These are phyloP conservation scores for Platerodrilus igneus DNA, from an alignment of 2,888 invertebrate genomes.

Conservation along the genomic window DNA sequence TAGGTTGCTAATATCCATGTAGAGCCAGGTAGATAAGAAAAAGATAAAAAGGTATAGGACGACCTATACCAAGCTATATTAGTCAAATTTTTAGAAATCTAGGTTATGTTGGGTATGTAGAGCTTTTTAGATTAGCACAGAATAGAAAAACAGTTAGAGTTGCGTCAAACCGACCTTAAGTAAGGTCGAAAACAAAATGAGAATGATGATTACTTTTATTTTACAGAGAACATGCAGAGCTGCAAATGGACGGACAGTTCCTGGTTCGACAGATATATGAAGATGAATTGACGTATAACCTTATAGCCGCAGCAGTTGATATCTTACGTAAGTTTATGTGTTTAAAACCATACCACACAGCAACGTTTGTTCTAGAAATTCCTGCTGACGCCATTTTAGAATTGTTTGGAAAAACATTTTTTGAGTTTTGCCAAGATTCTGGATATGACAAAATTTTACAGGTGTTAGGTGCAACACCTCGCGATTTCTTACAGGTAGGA, in stretches of 20 bases:
- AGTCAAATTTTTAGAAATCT: no score
- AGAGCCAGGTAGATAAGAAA: no score
- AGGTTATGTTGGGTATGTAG: no score
- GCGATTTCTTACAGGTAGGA: conserved; percentile 87
- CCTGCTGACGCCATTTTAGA: conserved; percentile 87
- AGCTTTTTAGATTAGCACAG: no score
- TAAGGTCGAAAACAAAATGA: no score
- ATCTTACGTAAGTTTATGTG: conserved; percentile 67
- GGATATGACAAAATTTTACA: conserved; percentile 96
- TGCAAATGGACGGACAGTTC: conserved; percentile 93
- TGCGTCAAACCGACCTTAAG: no score
- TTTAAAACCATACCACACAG: no score
- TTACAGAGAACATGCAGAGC: conserved; percentile 83
- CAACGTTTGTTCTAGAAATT: conserved; percentile 60
- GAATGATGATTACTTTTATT: no score
- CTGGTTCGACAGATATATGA: conserved; percentile 92
- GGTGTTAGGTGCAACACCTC: conserved; percentile 88
- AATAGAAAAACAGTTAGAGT: no score
- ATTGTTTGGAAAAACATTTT: conserved; percentile 90
- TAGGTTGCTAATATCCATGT: no score
- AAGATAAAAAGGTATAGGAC: no score
- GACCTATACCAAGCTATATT: no score
- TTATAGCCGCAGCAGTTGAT: conserved; percentile 88
- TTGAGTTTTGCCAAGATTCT: conserved; percentile 93
- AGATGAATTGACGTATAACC: conserved; percentile 90